phyloP scores from a whole-genome alignment of 35 echinoderm and acorn worm species.

The Antedon bifida region DNA sequence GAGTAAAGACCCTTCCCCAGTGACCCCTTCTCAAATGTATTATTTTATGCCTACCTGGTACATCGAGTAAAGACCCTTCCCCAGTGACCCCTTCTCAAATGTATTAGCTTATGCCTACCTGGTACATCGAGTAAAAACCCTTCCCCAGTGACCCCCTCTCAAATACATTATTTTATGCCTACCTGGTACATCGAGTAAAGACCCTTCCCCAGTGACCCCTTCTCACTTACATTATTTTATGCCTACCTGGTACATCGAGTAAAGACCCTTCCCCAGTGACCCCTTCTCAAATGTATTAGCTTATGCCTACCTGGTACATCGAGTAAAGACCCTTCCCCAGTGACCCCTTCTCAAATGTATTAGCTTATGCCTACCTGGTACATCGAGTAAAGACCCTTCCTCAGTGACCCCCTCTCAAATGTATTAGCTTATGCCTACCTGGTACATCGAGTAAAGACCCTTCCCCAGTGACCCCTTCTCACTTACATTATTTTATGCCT shows the following conservation, averaged over 20 bases:
- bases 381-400: slow-evolving; percentile 74
- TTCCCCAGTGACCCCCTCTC: slow-evolving; percentile 86
- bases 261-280: slow-evolving; percentile 92
- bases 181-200: slow-evolving; percentile 70
- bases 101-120: no score
- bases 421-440: no score
- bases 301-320: no score
- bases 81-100: slow-evolving; percentile 86
- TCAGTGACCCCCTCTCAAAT: slow-evolving; percentile 84
- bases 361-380: no score
- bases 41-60: no score
- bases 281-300: no score
- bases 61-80: slow-evolving; percentile 74
- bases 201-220: slow-evolving; percentile 90
- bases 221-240: no score
- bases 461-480: slow-evolving; percentile 86
- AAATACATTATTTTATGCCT: no score
- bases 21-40: slow-evolving; percentile 81
- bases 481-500: no score
- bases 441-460: slow-evolving; percentile 77
- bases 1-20: slow-evolving; percentile 81
- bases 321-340: slow-evolving; percentile 81
- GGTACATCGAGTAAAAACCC: slow-evolving; percentile 75
- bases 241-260: no score
- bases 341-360: slow-evolving; percentile 81